Evolutionary conservation across 2,797 vertebrate genomes (phyloP).

Genomic region (Microchirus variegatus): DNA sequence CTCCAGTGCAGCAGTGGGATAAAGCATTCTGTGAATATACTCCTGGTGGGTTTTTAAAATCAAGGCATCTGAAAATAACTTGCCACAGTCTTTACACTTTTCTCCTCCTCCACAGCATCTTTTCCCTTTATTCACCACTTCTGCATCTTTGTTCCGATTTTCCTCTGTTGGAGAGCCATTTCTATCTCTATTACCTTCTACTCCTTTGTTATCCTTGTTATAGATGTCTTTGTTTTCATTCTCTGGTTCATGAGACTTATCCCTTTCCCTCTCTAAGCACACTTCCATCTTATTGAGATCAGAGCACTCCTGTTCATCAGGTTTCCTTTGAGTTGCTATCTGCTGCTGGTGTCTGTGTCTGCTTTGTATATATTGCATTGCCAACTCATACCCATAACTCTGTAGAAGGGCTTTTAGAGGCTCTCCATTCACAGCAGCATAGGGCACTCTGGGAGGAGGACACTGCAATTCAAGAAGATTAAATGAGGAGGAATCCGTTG

Average conservation of each 20-base stretch:
- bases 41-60: conserved; percentile 99
- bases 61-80: conserved; percentile 95
- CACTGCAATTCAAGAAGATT: conserved; percentile 78
- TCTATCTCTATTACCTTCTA: conserved; percentile 19
- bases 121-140: conserved; percentile 46
- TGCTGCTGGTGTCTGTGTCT: conserved; percentile 94
- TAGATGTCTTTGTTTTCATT: conserved; percentile 23
- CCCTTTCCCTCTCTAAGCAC: conserved; percentile 41
- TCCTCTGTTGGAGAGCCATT: conserved; percentile 32
- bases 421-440: conserved; percentile 89
- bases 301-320: conserved; percentile 46
- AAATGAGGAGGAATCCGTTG: conserved; percentile 46
- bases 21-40: conserved; percentile 92
- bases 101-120: conserved; percentile 70
- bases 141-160: conserved; percentile 33
- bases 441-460: conserved; percentile 93
- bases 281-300: conserved; percentile 47
- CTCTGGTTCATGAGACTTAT: conserved; percentile 34
- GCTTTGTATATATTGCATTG: conserved; percentile 97
- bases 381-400: conserved; percentile 97
- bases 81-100: conserved; percentile 92
- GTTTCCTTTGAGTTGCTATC: conserved; percentile 63
- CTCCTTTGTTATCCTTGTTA: conserved; percentile 26
- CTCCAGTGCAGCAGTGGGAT: conserved; percentile 92
- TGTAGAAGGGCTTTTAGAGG: conserved; percentile 93